Conservation (phyloP, 1,140 invertebrate species). For the Drosophila busckii region DNA sequence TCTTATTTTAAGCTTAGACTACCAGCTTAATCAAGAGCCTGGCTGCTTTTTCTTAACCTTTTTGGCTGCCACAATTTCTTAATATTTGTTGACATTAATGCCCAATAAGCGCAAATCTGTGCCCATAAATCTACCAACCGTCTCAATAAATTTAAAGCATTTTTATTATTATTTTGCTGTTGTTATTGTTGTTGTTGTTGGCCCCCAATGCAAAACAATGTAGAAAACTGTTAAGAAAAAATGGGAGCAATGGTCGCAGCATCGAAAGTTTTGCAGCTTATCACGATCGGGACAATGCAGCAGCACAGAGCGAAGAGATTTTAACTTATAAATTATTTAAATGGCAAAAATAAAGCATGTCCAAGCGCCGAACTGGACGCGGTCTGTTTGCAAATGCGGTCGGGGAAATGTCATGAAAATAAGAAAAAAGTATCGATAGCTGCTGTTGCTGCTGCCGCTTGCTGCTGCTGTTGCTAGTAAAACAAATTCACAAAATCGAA, state of each 20-base stretch:
- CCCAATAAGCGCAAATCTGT: conserved; percentile 44
- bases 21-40: too few relatives aligned
- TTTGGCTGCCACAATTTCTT: conserved; percentile 16
- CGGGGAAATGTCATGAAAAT: conserved; percentile 70
- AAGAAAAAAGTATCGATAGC: conserved; percentile 23
- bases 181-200: too few relatives aligned
- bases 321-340: conserved; percentile 74
- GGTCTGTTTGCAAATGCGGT: conserved; percentile 72
- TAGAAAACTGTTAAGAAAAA: conserved; percentile 4
- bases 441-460: not conserved
- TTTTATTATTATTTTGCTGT: conserved; percentile 41
- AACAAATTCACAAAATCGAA: conserved; percentile 75
- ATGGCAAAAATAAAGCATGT: conserved; percentile 63
- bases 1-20: too few relatives aligned
- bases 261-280: conserved; percentile 38
- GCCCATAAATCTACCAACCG: conserved; percentile 48
- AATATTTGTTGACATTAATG: conserved; percentile 55
- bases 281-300: conserved; percentile 69
- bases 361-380: conserved; percentile 43
- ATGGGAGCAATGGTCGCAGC: conserved; percentile 8
- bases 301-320: conserved; percentile 55
- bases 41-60: not conserved
- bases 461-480: conserved; percentile 42
- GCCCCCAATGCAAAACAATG: conserved; percentile 41
- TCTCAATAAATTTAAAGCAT: conserved; percentile 67